Base-by-base conservation (phyloP, 2,888 invertebrate genomes). In the Frankliniella fusca region DNA sequence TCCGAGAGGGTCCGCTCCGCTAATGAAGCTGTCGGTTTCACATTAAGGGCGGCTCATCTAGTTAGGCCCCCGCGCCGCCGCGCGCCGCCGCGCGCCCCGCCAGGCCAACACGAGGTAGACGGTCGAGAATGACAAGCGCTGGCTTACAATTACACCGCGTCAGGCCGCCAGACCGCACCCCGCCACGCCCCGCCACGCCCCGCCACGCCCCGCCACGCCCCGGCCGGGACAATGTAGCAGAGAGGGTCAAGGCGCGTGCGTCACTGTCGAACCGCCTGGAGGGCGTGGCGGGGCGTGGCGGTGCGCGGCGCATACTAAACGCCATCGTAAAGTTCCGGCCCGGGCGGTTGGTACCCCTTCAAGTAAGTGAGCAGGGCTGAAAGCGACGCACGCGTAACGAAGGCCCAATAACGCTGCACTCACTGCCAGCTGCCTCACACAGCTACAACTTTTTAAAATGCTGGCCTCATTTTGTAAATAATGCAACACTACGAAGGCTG, bases 11-110 rank as follows among this genome's bases (percentile, higher is more conserved):
- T 61, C 61, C 61, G 70, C 70, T 61, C 61, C 61, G 70, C 70
- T 76, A 76, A 76, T 76, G 70, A 76, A 76, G 70, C 70, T 76
- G 70, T 76, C 70, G 70, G 70, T 27, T 27, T 27, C 70, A 76
- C 70, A 76, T 76, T 76, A 76, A 76, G 70, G 70, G 8, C 70
- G 70, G 70, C 70, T 27, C 11, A 61, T 18, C 61, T 15, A 61
- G 61, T 61, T 61, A 61, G 61, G 61, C 61, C 61, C 61, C 15
- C 20, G 15, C 12, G 12, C n/a, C 61, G 61, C n/a, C 20, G 15
- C 61, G 61, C n/a, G 61, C 20, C n/a, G 18, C 61, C 61, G 15
- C 61, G 8, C 61, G 54, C 54, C 54, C 54, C 54, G 54, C n/a
- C n/a, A n/a, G n/a, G n/a, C n/a, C n/a, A n/a, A n/a, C n/a, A n/a